Base-by-base conservation (phyloP, 2,888 invertebrate species). In the Heliconius hortense region DNA sequence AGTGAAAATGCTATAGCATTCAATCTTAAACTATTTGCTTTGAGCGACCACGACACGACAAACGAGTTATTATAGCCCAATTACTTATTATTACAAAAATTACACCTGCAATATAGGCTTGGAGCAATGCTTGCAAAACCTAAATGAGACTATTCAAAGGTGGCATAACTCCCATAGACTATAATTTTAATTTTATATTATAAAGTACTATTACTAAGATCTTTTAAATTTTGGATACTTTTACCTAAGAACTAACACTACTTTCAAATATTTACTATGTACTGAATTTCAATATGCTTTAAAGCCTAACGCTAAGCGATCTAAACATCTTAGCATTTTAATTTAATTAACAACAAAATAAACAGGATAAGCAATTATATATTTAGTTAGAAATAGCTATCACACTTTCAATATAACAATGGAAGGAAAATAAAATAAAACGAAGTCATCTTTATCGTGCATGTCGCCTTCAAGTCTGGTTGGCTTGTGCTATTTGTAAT, bases 401-500 rank as follows among this genome's bases (percentile, higher is more conserved):
- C 10, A 60, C n/a, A 72, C 26, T 48, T n/a, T n/a, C 28, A 66
- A 73, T 28, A 73, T 48, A 67, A 67, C 56, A 70, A 77, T 74
- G 69, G 72, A 31, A 72, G 60, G 71, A 74, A 76, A 77, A 76
- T 60, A 56, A 67, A 56, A 24, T 63, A 43, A 64, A 68, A 43
- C 76, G 67, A 77, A 74, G 72, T 75, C 76, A 79, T 71, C 69
- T 70, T 66, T 63, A 73, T 77, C 71, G 60, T 59, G 67, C 69
- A 28, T 66, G 78, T 63, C 79, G 77, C 76, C 79, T 76, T 64
- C 69, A 73, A 74, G 78, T 79, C 79, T 79, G 76, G 53, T 8
- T 69, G 59, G 53, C 56, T 62, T 56, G 59, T 48, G 67, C 62
- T 62, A 70, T 71, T 75, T 73, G 56, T 76, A 79, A 79, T 72